These are phyloP conservation scores for Microtus pennsylvanicus DNA, from an alignment of 2,113 vertebrate species.

Conservation along the genomic window DNA sequence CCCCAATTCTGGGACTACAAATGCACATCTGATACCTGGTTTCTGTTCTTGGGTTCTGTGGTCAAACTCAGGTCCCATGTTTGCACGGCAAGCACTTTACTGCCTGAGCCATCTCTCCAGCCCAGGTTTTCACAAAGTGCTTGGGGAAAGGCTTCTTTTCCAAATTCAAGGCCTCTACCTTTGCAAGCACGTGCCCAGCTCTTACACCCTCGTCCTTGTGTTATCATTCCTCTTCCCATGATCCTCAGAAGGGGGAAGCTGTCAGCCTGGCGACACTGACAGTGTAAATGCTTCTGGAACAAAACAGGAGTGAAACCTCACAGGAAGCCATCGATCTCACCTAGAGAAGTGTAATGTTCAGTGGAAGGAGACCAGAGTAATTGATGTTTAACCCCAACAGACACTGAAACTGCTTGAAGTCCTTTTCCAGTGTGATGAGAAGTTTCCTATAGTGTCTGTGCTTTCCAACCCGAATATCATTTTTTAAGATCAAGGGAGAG, in stretches of 20 bases:
- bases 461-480: slow-evolving; percentile 52
- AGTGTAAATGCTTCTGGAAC: slow-evolving; percentile 56
- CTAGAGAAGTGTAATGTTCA: slow-evolving; percentile 6
- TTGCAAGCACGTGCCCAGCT: slow-evolving; percentile 27
- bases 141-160: not conserved
- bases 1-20: not conserved
- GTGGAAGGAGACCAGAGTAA: slow-evolving; percentile 52
- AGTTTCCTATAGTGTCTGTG: slow-evolving; percentile 29
- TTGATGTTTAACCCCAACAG: slow-evolving; percentile 20
- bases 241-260: slow-evolving; percentile 1
- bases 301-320: slow-evolving; percentile 64
- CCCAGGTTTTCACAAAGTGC: slow-evolving; percentile 4
- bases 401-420: slow-evolving; percentile 52
- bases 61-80: no score
- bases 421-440: slow-evolving; percentile 39
- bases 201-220: not conserved
- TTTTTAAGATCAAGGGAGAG: slow-evolving; percentile 67
- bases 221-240: slow-evolving; percentile 26
- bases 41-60: not conserved
- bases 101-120: not conserved
- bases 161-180: slow-evolving; percentile 23
- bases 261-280: not conserved
- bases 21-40: not conserved
- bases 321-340: slow-evolving; percentile 68
- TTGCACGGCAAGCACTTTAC: not conserved